These are phyloP conservation scores for Plagodis dolabraria DNA, from an alignment of 2,888 invertebrate genomes.

Conservation along the genomic window DNA sequence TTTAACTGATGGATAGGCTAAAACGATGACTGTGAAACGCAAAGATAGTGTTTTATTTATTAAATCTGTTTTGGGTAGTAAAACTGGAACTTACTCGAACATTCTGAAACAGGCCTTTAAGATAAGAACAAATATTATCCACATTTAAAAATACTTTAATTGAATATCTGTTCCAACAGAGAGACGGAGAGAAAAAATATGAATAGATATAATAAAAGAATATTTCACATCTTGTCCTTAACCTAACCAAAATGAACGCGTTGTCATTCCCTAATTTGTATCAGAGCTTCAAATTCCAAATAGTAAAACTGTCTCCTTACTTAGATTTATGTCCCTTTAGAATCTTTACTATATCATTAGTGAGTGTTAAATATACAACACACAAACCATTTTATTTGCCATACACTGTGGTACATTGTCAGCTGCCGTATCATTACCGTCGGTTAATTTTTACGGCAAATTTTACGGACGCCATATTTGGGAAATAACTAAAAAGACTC, in stretches of 20 bases:
- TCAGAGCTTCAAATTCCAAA: not conserved
- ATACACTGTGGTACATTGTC: conserved; percentile 33
- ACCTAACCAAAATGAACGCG: not conserved
- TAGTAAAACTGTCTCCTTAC: not conserved
- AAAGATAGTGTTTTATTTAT: no score
- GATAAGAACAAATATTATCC: no score
- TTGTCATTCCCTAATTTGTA: not conserved
- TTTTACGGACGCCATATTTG: conserved; percentile 41
- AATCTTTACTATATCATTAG: conserved; percentile 5
- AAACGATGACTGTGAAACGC: no score
- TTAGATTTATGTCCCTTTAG: conserved; percentile 13
- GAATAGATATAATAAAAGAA: not conserved
- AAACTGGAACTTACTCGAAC: no score
- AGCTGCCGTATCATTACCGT: conserved; percentile 30
- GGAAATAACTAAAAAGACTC: conserved; percentile 32
- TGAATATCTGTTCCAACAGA: no score
- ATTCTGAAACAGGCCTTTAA: no score
- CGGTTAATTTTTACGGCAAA: conserved; percentile 39
- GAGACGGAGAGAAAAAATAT: no score
- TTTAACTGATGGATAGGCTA: no score
- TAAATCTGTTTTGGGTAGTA: no score
- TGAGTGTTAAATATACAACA: not conserved
- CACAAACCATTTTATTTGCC: not conserved
- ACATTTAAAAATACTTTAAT: no score
- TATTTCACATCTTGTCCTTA: not conserved